Evolutionary conservation across 2,797 vertebrate species (phyloP).

Genomic region (Chaetodon trifasciatus): DNA sequence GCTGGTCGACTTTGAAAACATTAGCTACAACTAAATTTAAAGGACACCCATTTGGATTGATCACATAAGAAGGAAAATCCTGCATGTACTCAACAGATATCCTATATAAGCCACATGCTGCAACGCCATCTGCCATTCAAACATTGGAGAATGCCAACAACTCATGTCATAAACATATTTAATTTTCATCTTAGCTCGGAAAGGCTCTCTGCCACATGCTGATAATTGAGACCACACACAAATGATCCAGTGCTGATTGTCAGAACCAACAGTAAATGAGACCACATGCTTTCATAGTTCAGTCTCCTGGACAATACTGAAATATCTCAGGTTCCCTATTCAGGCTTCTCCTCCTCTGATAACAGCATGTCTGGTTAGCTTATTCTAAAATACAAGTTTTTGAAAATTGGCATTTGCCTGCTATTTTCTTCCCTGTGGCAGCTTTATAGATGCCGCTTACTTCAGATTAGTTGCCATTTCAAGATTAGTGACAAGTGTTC

Average conservation of each 20-base stretch:
- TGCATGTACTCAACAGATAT: neutral
- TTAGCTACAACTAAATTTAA: neutral
- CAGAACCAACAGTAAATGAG: neutral
- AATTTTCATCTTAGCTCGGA: conserved; percentile 15
- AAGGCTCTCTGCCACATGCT: conserved; percentile 24
- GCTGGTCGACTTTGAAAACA: neutral
- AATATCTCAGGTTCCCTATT: neutral
- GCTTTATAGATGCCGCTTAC: conserved; percentile 1
- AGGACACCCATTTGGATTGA: neutral
- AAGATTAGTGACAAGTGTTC: neutral
- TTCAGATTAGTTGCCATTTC: conserved; percentile 1
- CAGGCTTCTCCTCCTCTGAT: neutral
- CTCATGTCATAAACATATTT: conserved; percentile 24
- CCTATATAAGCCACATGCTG: conserved; percentile 9
- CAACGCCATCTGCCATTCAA: conserved; percentile 7
- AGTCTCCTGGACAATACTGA: conserved; percentile 7
- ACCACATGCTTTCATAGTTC: conserved; percentile 1
- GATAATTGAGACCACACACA: conserved; percentile 15
- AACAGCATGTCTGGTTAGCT: neutral
- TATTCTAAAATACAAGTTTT: neutral
- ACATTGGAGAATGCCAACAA: conserved; percentile 1
- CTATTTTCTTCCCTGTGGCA: neutral
- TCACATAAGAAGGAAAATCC: neutral
- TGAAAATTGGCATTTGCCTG: neutral
- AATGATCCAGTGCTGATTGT: conserved; percentile 13